These are phyloP conservation scores for Montipora capitata DNA, from an alignment of 92 coral and sea anemone genomes.

Conservation along the genomic window DNA sequence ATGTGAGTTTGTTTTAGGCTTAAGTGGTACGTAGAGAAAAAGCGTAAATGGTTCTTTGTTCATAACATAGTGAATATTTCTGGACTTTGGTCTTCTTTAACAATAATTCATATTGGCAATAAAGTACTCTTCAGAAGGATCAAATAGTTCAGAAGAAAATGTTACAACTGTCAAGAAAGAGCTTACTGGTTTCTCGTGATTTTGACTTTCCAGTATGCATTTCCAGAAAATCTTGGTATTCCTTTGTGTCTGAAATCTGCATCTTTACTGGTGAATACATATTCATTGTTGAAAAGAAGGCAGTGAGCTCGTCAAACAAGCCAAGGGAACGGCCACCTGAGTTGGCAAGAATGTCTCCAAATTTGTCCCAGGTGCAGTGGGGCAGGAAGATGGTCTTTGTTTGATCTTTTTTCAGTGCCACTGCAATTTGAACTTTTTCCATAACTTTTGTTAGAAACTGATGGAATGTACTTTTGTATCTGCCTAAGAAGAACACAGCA, in stretches of 20 bases:
- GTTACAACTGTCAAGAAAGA: background rate
- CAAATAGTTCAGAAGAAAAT: background rate
- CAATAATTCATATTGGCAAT: background rate
- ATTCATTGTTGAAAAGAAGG: no score
- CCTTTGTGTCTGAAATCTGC: constrained; percentile 61
- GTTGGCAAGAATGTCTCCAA: no score
- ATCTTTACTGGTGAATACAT: constrained; percentile 55
- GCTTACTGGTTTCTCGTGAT: constrained; percentile 67
- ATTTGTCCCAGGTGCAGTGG: no score
- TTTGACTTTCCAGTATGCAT: constrained; percentile 72
- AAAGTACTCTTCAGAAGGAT: background rate
- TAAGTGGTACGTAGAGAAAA: background rate
- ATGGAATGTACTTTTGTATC: constrained; percentile 55
- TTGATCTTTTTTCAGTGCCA: no score
- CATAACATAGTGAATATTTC: background rate
- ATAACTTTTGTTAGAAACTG: constrained; percentile 30
- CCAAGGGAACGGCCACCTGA: no score
- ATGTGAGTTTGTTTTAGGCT: background rate
- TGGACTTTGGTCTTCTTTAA: background rate
- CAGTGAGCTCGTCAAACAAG: no score
- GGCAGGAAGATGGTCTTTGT: no score
- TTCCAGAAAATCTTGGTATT: constrained; percentile 75
- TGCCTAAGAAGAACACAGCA: background rate
- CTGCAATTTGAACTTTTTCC: background rate
- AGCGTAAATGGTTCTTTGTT: background rate